phyloP scores from a whole-genome alignment of 64 coral and sea anemone species.

The Montipora sp. region DNA sequence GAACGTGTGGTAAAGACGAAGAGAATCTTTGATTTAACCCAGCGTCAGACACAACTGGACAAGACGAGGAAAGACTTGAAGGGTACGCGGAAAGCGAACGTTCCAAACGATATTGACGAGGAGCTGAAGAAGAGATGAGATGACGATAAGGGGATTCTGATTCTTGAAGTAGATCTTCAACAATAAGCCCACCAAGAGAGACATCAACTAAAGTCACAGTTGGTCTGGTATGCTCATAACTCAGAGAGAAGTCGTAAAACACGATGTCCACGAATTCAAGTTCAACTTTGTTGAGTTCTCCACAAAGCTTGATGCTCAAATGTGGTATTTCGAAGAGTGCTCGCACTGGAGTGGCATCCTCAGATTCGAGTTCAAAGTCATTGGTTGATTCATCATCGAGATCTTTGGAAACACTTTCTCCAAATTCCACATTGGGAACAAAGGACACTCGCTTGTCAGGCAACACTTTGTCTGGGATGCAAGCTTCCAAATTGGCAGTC shows the following conservation, averaged over 20 bases:
- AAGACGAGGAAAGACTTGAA: conserved; percentile 84
- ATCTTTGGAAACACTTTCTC: conserved; percentile 10
- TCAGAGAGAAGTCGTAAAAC: conserved; percentile 84
- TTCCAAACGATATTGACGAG: conserved; percentile 35
- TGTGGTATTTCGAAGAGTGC: conserved; percentile 91
- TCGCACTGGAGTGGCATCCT: conserved; percentile 64
- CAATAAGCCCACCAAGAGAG: conserved; percentile 83
- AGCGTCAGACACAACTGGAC: conserved; percentile 88
- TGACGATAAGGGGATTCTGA: conserved; percentile 75
- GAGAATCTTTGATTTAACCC: conserved; percentile 73
- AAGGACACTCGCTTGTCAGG: conserved; percentile 54
- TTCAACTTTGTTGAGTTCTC: conserved; percentile 83
- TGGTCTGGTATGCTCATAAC: conserved; percentile 71
- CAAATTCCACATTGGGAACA: conserved; percentile 32
- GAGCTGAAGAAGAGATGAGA: conserved; percentile 89
- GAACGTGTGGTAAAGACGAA: conserved; percentile 74
- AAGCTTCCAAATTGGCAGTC: conserved; percentile 38
- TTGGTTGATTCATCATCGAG: background rate
- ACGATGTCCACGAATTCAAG: conserved; percentile 92
- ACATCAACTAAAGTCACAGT: conserved; percentile 80
- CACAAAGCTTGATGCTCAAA: conserved; percentile 91
- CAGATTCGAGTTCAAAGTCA: conserved; percentile 56
- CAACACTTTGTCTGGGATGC: background rate
- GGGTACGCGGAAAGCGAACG: conserved; percentile 43
- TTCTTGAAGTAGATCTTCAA: conserved; percentile 92